Evolutionary conservation across 1,140 invertebrate genomes (phyloP), one percentile per base, ranked within the genome.

Genomic region (Drosophila oshimai): DNA sequence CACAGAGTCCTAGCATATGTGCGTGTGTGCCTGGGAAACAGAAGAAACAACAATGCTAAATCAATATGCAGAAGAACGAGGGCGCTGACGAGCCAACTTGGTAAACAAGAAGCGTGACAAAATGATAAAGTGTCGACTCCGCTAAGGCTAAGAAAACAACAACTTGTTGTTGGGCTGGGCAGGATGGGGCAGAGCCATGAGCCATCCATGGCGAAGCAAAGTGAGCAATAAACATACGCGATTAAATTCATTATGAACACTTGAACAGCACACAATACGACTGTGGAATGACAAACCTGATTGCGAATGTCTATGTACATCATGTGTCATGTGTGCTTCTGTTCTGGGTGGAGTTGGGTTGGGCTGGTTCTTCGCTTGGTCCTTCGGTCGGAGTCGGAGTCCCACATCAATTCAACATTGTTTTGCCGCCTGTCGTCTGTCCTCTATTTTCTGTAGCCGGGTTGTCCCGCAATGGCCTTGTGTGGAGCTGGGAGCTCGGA

Each of bases 201-300:
- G n/a, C n/a, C n/a, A n/a, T n/a, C n/a, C n/a, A n/a, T n/a, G n/a
- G n/a, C n/a, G n/a, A n/a, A n/a, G 54, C 67, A 76, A 86, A 86
- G 80, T 86, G 81, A 86, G 80, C 80, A 86, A 86, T 86, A 86
- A 87, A 86, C 80, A 86, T 87, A 87, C 72, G 81, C 81, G 80
- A 86, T 86, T 86, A 86, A 86, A 76, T 86, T 86, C 76, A 86
- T 86, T 86, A 86, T 87, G 68, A 86, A 79, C 80, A 87, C 81
- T 86, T 74, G 81, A 86, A 81, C 15, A 58, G 54, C 72, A 76
- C 60, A 86, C 80, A 86, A 87, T 81, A 29, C 49, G 81, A 55
- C 76, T 87, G 74, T 74, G 61, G 69, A 87, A 80, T 86, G 76
- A 73, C 72, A 80, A 78, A 76, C 61, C 61, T 80, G 81, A 80